These are phyloP conservation scores for Stenurella melanura DNA, from an alignment of 2,888 invertebrate genomes.

Conservation along the genomic window DNA sequence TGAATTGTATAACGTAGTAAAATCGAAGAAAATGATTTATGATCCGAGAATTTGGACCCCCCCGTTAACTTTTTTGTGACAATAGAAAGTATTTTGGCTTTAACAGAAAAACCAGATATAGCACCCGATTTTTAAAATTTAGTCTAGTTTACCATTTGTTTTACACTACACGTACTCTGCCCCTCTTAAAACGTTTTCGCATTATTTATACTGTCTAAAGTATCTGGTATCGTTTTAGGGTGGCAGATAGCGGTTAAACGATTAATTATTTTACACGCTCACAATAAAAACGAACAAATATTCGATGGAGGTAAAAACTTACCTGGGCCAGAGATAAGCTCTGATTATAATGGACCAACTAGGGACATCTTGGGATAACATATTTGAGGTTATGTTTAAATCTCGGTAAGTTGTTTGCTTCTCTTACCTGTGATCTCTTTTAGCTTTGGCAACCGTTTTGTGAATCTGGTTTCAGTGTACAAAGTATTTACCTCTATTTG, in stretches of 20 bases:
- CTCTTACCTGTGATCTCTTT: slow-evolving; percentile 26
- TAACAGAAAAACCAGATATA: too few species aligned
- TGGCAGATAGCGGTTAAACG: slow-evolving; percentile 28
- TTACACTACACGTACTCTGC: slow-evolving; percentile 20
- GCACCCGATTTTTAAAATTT: too few species aligned
- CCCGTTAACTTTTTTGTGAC: too few species aligned
- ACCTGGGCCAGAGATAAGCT: slow-evolving; percentile 28
- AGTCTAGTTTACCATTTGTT: background rate
- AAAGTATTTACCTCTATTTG: slow-evolving; percentile 19
- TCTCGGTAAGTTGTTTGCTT: slow-evolving; percentile 45
- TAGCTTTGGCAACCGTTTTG: slow-evolving; percentile 19
- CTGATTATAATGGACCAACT: slow-evolving; percentile 46
- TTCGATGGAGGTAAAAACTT: slow-evolving; percentile 1
- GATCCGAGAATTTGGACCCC: too few species aligned
- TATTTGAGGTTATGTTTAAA: slow-evolving; percentile 51
- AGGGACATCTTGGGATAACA: slow-evolving; percentile 47
- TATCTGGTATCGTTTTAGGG: slow-evolving; percentile 34
- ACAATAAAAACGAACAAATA: background rate
- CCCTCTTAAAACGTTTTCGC: background rate
- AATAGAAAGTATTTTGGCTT: too few species aligned
- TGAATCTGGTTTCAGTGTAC: background rate
- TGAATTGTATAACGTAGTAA: too few species aligned
- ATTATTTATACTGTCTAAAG: slow-evolving; percentile 18
- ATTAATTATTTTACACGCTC: slow-evolving; percentile 30
- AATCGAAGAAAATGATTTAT: too few species aligned